Conservation (phyloP, 2,888 invertebrate genomes). For the Lordiphosa andalusiaca region DNA sequence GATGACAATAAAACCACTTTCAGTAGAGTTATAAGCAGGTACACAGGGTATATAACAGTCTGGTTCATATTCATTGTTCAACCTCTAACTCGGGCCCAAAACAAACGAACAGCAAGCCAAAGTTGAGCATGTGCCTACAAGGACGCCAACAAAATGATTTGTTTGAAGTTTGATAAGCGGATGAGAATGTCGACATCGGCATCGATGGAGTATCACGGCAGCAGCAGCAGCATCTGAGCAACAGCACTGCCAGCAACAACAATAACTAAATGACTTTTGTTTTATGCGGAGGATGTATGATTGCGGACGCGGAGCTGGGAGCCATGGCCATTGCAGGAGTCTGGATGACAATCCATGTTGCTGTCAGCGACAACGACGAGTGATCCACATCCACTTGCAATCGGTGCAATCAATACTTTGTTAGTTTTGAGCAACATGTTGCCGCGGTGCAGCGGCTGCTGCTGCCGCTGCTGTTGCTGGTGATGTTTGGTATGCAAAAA, state of each 20-base stretch:
- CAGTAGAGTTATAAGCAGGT: too few relatives aligned
- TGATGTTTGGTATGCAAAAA: slow-evolving; percentile 74
- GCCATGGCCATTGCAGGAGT: slow-evolving; percentile 34
- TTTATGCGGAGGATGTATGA: slow-evolving; percentile 53
- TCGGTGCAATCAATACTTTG: slow-evolving; percentile 74
- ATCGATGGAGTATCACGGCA: slow-evolving; percentile 42
- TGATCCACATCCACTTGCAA: slow-evolving; percentile 72
- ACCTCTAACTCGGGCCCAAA: neutral
- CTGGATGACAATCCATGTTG: slow-evolving; percentile 69
- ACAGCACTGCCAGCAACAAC: slow-evolving; percentile 44
- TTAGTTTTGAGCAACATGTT: slow-evolving; percentile 71
- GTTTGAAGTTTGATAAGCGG: slow-evolving; percentile 76
- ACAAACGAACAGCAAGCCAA: neutral
- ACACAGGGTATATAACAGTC: too few relatives aligned
- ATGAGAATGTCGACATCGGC: slow-evolving; percentile 70
- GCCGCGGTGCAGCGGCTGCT: slow-evolving; percentile 44
- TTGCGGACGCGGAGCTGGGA: slow-evolving; percentile 36
- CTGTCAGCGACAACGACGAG: slow-evolving; percentile 62
- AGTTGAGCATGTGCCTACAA: slow-evolving; percentile 29
- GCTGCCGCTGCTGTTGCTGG: slow-evolving; percentile 38
- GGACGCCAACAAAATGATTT: slow-evolving; percentile 69
- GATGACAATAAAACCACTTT: too few relatives aligned
- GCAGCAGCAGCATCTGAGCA: slow-evolving; percentile 19
- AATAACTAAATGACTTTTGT: slow-evolving; percentile 66
- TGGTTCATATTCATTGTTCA: too few relatives aligned